phyloP scores from a whole-genome alignment of 2,888 invertebrate species.

The Crematogaster levior region DNA sequence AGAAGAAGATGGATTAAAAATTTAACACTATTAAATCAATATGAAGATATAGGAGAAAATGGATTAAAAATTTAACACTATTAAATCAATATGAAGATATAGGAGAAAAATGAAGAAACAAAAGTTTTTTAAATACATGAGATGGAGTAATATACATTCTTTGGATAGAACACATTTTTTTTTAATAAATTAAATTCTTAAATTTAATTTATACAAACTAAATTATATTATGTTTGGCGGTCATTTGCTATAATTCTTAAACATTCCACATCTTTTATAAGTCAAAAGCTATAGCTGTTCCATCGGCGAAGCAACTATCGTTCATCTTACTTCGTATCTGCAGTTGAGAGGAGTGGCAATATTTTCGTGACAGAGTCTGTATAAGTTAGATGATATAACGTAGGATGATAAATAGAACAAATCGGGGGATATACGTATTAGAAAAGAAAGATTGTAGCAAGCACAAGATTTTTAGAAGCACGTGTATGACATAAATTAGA shows the following conservation, averaged over 20 bases:
- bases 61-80: not conserved
- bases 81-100: not conserved
- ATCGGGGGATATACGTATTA: not conserved
- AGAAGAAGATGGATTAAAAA: no score
- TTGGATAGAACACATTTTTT: not conserved
- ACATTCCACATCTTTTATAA: conserved; percentile 4
- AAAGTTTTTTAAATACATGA: not conserved
- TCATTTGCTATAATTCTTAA: not conserved
- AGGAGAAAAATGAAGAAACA: not conserved
- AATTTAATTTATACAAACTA: not conserved
- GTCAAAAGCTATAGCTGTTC: conserved; percentile 32
- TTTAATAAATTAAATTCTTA: not conserved
- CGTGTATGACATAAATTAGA: conserved; percentile 64
- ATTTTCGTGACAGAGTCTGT: conserved; percentile 31
- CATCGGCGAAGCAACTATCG: not conserved
- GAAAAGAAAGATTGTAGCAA: not conserved
- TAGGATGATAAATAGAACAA: conserved; percentile 9
- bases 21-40: not conserved
- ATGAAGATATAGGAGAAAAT: not conserved
- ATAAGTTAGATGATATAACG: conserved; percentile 25
- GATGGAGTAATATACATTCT: not conserved
- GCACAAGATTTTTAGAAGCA: conserved; percentile 37
- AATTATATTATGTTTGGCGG: not conserved
- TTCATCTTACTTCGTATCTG: conserved; percentile 29
- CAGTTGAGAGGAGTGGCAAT: conserved; percentile 38